A percentile compares a stretch with the other conserved stretches of the same genome.
Conservation (phyloP, 2,888 invertebrate species). For the Oithona nana region DNA sequence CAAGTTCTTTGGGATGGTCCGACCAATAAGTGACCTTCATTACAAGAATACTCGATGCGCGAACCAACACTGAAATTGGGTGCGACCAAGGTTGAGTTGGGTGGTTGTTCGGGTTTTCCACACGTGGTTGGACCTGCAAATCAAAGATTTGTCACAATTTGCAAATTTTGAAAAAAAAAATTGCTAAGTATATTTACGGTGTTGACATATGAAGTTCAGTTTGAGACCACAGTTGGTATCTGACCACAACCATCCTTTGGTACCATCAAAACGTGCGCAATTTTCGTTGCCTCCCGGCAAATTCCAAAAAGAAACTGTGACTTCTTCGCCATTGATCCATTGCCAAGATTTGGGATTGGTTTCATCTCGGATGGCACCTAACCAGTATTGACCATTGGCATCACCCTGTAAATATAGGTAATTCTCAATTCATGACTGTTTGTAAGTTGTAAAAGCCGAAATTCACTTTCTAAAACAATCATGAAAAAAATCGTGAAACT, state of each 20-base stretch:
- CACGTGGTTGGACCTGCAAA: conserved; percentile 62
- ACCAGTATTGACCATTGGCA: conserved; percentile 80
- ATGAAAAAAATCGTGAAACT: no score
- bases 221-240: conserved; percentile 67
- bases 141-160: neutral
- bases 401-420: conserved; percentile 45
- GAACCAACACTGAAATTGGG: conserved; percentile 60
- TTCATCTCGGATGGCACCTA: conserved; percentile 72
- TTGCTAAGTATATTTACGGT: conserved; percentile 42
- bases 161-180: neutral
- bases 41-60: conserved; percentile 61
- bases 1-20: conserved; percentile 66
- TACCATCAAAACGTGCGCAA: conserved; percentile 74
- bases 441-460: no score
- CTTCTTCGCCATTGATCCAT: conserved; percentile 71
- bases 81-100: conserved; percentile 68
- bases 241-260: conserved; percentile 85
- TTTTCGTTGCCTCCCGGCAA: conserved; percentile 60
- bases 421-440: no score
- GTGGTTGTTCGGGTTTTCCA: conserved; percentile 76
- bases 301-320: conserved; percentile 80
- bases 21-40: conserved; percentile 63
- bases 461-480: no score
- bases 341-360: conserved; percentile 60
- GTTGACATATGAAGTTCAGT: conserved; percentile 78